Evolutionary conservation across 2,113 vertebrate genomes (phyloP), one percentile per base, ranked within the genome.

Genomic region (Progne subis): DNA sequence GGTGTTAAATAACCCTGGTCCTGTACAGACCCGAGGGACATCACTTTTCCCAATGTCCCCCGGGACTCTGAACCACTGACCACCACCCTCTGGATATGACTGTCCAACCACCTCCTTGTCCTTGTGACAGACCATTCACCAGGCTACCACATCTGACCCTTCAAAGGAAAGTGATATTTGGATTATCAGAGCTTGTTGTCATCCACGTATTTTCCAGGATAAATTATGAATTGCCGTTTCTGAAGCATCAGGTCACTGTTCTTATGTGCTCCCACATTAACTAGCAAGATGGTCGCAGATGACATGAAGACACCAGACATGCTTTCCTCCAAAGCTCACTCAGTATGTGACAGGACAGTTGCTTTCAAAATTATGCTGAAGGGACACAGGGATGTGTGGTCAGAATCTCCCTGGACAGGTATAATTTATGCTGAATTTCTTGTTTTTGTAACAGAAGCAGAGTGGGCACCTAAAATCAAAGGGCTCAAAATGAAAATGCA

Each of bases 331-430:
- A 10, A 7, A 12, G 14, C 12, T n/a, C 49, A 41, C 28, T 68
- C n/a, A 9, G 11, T 5, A 12, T 44, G 53, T 19, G 34, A 85
- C 37, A 79, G 32, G 28, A 77, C 31, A 81, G 50, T 11, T 44
- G 50, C 37, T 83, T 88, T 44, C 16, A 63, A 41, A 80, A 86
- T 34, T 29, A 24, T 8, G 39, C 41, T 65, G 34, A 65, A 76
- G 70, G 44, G 74, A 55, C 31, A 57, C 19, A 16, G 1, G 6
- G 13, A 29, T 46, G 20, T 0, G 0, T 24, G 10, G 32, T 11
- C 29, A 87, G 52, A 59, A 90, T 77, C 68, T 55, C 74, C 29
- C 43, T 61, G 34, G 14, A 17, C 14, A 70, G 25, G 8, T 31
- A 60, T 15, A 29, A 44, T 32, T 44, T 26, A 47, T 13, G 12